Evolutionary conservation across 2,888 invertebrate genomes (phyloP).

Genomic region (Acanthosepion esculentum): DNA sequence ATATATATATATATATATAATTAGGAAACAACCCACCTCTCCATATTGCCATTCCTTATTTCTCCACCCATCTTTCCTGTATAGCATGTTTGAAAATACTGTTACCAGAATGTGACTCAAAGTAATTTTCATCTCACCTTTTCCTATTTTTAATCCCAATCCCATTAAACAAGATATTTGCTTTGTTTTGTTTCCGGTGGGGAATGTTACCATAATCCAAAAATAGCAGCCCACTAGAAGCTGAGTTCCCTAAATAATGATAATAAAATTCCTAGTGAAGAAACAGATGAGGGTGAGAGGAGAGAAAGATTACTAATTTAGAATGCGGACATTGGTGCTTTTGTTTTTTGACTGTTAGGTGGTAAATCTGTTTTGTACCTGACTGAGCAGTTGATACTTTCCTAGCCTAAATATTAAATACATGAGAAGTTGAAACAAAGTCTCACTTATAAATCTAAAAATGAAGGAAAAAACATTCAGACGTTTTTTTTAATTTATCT

Average conservation of each 20-base stretch:
- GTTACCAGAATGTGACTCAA: background rate
- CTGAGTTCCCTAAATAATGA: background rate
- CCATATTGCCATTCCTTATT: background rate
- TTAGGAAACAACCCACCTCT: background rate
- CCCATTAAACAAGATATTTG: background rate
- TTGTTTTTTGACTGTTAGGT: background rate
- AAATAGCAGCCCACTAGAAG: background rate
- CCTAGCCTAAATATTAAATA: background rate
- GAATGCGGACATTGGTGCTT: background rate
- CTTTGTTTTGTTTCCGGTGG: background rate
- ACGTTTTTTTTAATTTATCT: too few relatives aligned
- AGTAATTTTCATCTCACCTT: background rate
- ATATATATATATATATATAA: background rate
- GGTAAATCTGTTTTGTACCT: background rate
- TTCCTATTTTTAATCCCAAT: background rate
- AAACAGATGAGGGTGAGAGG: background rate
- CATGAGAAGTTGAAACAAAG: too few relatives aligned
- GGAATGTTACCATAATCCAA: background rate
- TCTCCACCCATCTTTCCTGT: background rate
- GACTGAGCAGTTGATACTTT: background rate
- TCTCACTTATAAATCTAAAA: too few relatives aligned
- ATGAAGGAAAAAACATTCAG: too few relatives aligned
- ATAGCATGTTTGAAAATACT: background rate
- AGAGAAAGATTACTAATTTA: background rate
- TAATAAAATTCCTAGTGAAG: background rate